These are phyloP conservation scores for Oxyscelio sp. DNA, from an alignment of 2,888 invertebrate species.

Conservation along the genomic window DNA sequence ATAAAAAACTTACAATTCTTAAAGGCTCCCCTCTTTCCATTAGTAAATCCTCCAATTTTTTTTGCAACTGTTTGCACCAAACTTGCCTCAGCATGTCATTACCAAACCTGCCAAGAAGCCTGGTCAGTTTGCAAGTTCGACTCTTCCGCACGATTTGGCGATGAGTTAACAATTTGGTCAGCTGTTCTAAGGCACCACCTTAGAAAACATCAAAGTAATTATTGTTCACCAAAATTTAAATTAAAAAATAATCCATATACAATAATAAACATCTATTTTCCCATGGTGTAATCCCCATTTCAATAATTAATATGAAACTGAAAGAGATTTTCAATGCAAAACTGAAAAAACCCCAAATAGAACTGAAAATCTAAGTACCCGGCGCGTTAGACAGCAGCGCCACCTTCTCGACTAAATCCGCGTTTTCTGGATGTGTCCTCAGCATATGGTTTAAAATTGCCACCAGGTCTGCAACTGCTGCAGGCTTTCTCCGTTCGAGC, in stretches of 20 bases:
- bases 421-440: conserved; percentile 93
- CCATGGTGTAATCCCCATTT: too few species aligned
- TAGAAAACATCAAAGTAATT: too few species aligned
- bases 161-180: conserved; percentile 75
- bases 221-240: too few species aligned
- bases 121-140: conserved; percentile 92
- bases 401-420: conserved; percentile 93
- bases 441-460: conserved; percentile 93
- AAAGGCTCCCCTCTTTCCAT: too few species aligned
- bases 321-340: too few species aligned
- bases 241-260: too few species aligned
- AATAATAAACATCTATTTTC: too few species aligned
- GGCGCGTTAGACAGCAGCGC: conserved; percentile 87
- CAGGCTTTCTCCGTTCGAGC: conserved; percentile 89
- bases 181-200: conserved; percentile 64
- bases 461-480: conserved; percentile 92
- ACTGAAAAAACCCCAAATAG: too few species aligned
- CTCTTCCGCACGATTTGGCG: conserved; percentile 88
- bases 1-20: too few species aligned
- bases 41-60: too few species aligned
- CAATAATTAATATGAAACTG: too few species aligned
- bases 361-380: too few species aligned
- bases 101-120: conserved; percentile 92
- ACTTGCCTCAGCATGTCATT: conserved; percentile 91
- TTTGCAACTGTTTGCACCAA: conserved; percentile 91